Percentiles rank a stretch among this genome's conserved stretches.
Conservation (phyloP, 2,888 invertebrate genomes). For the Pocota personata region DNA sequence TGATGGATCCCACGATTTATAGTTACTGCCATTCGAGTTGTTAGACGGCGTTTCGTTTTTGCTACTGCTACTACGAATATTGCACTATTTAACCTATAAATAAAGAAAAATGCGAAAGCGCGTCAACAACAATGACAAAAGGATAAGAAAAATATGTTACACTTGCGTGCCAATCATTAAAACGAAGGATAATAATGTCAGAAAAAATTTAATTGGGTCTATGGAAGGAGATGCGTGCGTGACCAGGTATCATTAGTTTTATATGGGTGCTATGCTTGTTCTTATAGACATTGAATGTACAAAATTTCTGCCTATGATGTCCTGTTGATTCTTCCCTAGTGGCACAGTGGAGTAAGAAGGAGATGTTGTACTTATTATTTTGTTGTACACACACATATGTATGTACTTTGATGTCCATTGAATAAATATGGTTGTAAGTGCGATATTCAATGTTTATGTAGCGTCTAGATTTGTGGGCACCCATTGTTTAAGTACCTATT, state of each 20-base stretch:
- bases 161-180: conserved; percentile 34
- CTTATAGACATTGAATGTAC: not conserved
- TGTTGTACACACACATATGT: no score
- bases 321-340: not conserved
- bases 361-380: not conserved
- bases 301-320: not conserved
- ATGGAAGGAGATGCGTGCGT: conserved; percentile 22
- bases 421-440: no score
- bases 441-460: no score
- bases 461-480: no score
- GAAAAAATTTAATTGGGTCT: conserved; percentile 20
- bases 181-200: conserved; percentile 24
- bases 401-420: no score
- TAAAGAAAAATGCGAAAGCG: not conserved
- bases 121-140: not conserved
- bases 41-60: not conserved
- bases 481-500: no score
- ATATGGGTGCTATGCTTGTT: not conserved
- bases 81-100: conserved; percentile 4
- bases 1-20: conserved; percentile 12
- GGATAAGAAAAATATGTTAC: not conserved
- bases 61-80: not conserved
- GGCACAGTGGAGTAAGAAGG: not conserved
- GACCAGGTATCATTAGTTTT: conserved; percentile 16
- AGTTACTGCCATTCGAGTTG: not conserved